Evolutionary conservation across 2,888 invertebrate species (phyloP), one percentile per base, ranked within the genome.

Genomic region (Seira sanloemensis): DNA sequence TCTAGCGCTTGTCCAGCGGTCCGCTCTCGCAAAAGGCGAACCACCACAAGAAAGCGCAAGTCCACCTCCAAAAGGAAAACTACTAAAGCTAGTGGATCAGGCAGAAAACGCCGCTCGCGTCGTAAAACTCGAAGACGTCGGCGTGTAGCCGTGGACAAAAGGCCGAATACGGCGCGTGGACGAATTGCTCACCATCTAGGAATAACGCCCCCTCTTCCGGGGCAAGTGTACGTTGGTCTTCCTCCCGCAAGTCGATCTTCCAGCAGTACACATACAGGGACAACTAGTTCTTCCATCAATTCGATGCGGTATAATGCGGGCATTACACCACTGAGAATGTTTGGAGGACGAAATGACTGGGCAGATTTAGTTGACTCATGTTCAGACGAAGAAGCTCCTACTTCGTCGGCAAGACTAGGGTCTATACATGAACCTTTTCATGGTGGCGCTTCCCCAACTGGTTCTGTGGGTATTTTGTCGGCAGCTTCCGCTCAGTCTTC

Each of bases 271-370:
- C 50, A 54, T 21, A 66, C 84, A 1, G 68, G 50, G n/a, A 72
- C 85, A 2, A 68, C 87, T 7, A 78, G 84, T 7, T 69, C 69
- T 58, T 86, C 86, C 16, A 78, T 87, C 9, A 78, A 79, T 58
- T 86, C 84, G 5, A 78, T 86, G 37, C 78, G 89, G n/a, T 88
- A 88, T 77, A 86, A 88, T 67, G 89, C 88, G 68, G 89, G 93
- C 12, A 93, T 94, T 69, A 91, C 93, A 5, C 92, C 92, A 24
- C 91, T 95, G 72, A 93, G 94, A 87, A 91, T 96, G 37, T 95
- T 95, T 90, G 96, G 96, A 9, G 91, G 92, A 87, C 92, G 93
- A 69, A 93, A 95, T 90, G 93, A 94, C 86, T 92, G 97, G 74
- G 95, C 96, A 87, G 95, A 94, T 91, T 94, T 81, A 19, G 68